Conservation (phyloP, 2,888 invertebrate genomes). For the Nemurella pictetii region DNA sequence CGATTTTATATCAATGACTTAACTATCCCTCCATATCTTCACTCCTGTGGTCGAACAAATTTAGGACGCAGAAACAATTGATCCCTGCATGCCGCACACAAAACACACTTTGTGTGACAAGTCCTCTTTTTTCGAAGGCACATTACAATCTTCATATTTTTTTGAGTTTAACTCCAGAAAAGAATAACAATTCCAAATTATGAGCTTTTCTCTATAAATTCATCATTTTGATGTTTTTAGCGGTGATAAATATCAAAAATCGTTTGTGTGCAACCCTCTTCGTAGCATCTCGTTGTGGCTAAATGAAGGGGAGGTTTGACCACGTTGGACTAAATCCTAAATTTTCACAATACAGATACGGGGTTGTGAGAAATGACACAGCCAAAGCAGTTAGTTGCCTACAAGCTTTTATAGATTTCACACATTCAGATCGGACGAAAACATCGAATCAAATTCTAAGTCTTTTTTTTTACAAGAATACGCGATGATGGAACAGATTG, state of each 20-base stretch:
- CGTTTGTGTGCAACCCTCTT: not conserved
- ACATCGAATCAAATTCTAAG: conserved; percentile 10
- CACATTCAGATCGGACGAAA: conserved; percentile 25
- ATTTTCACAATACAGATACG: not conserved
- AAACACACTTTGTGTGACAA: not conserved
- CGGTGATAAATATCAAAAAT: too few species aligned
- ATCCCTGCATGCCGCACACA: not conserved
- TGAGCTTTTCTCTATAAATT: not conserved
- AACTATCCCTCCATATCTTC: not conserved
- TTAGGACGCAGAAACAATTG: not conserved
- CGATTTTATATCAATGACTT: not conserved
- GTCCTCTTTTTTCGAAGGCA: not conserved
- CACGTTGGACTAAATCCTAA: not conserved
- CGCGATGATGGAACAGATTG: not conserved
- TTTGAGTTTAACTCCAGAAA: not conserved
- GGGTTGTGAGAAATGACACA: conserved; percentile 14
- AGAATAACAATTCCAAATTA: not conserved
- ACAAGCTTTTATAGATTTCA: conserved; percentile 32
- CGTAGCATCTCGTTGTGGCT: not conserved
- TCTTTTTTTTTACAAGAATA: conserved; percentile 28
- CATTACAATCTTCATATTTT: not conserved
- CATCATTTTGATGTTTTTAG: not conserved
- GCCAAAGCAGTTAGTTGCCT: conserved; percentile 33
- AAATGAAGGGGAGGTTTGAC: not conserved
- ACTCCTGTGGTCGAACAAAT: not conserved